phyloP scores from a whole-genome alignment of 2,797 vertebrate species.

The Spondyliosoma cantharus region DNA sequence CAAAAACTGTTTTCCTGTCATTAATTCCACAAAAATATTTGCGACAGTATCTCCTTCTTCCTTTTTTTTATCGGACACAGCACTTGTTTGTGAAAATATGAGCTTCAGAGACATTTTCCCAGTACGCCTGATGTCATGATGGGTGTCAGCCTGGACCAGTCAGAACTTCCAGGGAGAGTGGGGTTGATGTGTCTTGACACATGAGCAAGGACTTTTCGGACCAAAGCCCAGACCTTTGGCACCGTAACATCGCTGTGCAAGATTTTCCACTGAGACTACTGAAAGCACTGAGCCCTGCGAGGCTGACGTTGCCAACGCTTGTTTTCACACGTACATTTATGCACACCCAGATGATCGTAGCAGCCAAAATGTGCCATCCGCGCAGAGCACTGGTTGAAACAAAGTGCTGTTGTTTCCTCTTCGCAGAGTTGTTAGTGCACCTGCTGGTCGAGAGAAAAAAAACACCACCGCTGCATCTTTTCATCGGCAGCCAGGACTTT shows the following conservation, averaged over 20 bases:
- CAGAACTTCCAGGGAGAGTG: conserved; percentile 67
- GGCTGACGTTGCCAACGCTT: not conserved
- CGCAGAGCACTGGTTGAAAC: conserved; percentile 1
- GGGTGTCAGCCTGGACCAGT: conserved; percentile 64
- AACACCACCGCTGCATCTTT: conserved; percentile 33
- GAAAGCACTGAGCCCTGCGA: conserved; percentile 10
- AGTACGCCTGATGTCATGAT: conserved; percentile 68
- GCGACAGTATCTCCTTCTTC: not conserved
- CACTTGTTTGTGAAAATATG: conserved; percentile 17
- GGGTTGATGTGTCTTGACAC: conserved; percentile 58
- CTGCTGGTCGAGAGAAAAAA: conserved; percentile 29
- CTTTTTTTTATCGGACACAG: not conserved
- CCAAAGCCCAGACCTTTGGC: conserved; percentile 57
- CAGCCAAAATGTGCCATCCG: conserved; percentile 10
- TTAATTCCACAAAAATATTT: not conserved
- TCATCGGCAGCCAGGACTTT: conserved; percentile 30
- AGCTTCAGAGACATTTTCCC: conserved; percentile 33
- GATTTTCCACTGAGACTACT: conserved; percentile 61
- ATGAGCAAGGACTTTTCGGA: conserved; percentile 56
- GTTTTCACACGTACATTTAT: conserved; percentile 7
- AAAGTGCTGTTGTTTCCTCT: conserved; percentile 4
- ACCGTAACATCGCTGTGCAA: conserved; percentile 48
- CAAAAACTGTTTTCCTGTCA: not conserved
- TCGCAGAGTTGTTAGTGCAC: conserved; percentile 21
- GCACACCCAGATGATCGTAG: conserved; percentile 30